These are phyloP conservation scores for Thrips palmi DNA, from an alignment of 1,140 invertebrate species.

Conservation along the genomic window DNA sequence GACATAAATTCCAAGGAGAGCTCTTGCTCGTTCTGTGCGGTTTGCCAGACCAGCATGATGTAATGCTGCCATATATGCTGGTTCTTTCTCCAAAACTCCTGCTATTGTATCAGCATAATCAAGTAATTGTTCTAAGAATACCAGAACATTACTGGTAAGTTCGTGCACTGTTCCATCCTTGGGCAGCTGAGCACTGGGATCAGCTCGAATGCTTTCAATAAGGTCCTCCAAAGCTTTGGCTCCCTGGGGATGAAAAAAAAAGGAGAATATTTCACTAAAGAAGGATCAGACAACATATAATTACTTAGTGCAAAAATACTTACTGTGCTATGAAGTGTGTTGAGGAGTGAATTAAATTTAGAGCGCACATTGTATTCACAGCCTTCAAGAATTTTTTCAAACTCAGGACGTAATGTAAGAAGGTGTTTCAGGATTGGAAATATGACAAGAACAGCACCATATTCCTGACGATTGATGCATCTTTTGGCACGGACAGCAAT, in stretches of 20 bases:
- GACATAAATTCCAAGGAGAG: constrained; percentile 55
- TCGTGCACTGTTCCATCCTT: constrained; percentile 94
- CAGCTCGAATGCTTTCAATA: constrained; percentile 71
- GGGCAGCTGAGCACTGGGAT: constrained; percentile 64
- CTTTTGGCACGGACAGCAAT: constrained; percentile 58
- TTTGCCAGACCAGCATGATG: constrained; percentile 26
- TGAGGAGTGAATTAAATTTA: constrained; percentile 53
- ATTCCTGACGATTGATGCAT: constrained; percentile 62
- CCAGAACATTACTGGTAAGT: constrained; percentile 79
- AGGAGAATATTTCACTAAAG: background rate
- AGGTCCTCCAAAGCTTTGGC: constrained; percentile 83
- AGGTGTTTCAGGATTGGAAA: constrained; percentile 77
- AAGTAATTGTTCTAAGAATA: constrained; percentile 68
- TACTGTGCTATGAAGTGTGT: constrained; percentile 55
- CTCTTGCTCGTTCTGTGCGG: constrained; percentile 32
- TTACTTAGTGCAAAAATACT: constrained; percentile 15
- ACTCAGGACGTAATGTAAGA: constrained; percentile 59
- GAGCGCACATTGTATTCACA: constrained; percentile 49
- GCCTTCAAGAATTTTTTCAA: constrained; percentile 57
- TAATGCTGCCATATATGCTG: constrained; percentile 28
- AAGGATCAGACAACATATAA: background rate
- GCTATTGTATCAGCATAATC: constrained; percentile 61
- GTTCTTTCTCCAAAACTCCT: constrained; percentile 38
- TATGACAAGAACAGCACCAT: constrained; percentile 61
- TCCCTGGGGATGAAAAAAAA: constrained; percentile 34